Evolutionary conservation across 2,113 vertebrate genomes (phyloP), one percentile per base, ranked within the genome.

Genomic region (Eudyptes chrysolophus): DNA sequence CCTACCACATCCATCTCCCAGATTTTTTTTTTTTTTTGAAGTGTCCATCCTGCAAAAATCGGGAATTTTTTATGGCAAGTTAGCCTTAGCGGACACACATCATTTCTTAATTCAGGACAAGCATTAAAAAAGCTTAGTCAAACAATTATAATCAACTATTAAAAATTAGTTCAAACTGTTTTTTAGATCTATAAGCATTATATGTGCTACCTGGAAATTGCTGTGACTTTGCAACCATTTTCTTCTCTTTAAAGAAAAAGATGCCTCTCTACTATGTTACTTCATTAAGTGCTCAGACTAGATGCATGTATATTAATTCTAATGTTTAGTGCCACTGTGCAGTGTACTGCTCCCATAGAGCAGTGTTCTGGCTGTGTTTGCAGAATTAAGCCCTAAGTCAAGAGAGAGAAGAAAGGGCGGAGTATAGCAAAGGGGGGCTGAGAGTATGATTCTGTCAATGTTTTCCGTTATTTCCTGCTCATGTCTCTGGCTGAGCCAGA

Each of bases 351-450:
- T 64, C 44, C 52, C 44, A n/a, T 1, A 6, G 40, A 58, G 12
- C 68, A 64, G 7, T 30, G 30, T 30, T 48, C n/a, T 64, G n/a
- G 16, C 10, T 90, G 65, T 71, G 25, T 68, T 62, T 72, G 66
- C 70, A 92, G 58, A 52, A 48, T 16, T 61, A 74, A 74, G 10
- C 27, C 11, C 13, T 36, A 81, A 90, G 6, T 44, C 34, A 69
- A 77, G 29, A 36, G 5, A 55, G 25, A 71, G 16, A 13, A 93
- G 25, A 70, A 70, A 84, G 25, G 69, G 32, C 8, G 4, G 58
- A 52, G 27, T 42, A 19, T 0, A 60, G 58, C 32, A 70, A 70
- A 61, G 29, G 0, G 0, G 22, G 6, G 6, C 26, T 72, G 32
- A 83, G 26, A 44, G 7, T 29, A n/a, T 7, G 15, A 12, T 22